Evolutionary conservation across 2,797 vertebrate species (phyloP), one percentile per base, ranked within the genome.

Genomic region (Cyprinodon diabolis): DNA sequence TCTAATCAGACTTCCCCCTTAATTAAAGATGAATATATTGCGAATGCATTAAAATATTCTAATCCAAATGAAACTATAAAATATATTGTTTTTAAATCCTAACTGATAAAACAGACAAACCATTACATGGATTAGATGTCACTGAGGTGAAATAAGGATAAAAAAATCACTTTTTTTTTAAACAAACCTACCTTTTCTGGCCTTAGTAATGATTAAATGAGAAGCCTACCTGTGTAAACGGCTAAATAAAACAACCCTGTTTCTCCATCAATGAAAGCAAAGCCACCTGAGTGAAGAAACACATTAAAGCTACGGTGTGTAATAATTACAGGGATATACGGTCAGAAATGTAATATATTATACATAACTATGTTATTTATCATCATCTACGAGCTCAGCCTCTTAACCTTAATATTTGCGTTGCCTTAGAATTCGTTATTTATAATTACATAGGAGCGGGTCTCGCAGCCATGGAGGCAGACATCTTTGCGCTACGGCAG

Each of bases 191-290:
- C 62, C 77, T 82, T 82, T 82, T 55, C 51, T 25, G 6, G 43
- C 58, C 13, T 52, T 58, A 48, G 52, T 75, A 47, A 74, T 68
- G n/a, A 74, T 51, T 19, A 45, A 79, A 76, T 81, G 6, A 71
- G 10, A 30, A 43, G 69, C 71, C 23, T 70, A 62, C 7, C 63
- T 5, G 0, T 21, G 7, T 23, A 49, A 71, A 69, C 72, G 14
- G 48, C n/a, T 25, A 5, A 54, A 21, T 21, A 63, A 37, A 71
- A 17, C 17, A 49, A 70, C 56, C 62, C 8, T 30, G 60, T 55
- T 54, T 19, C 37, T 62, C 51, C 35, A 17, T 77, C 52, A 19
- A 3, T 58, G 6, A 68, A 52, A n/a, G 6, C 21, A 30, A 40
- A 30, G 72, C 43, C 19, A 10, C 1, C 35, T 52, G 21, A 55